Conservation (phyloP, 2,113 vertebrate genomes). For the Pollimyrus isidori region DNA sequence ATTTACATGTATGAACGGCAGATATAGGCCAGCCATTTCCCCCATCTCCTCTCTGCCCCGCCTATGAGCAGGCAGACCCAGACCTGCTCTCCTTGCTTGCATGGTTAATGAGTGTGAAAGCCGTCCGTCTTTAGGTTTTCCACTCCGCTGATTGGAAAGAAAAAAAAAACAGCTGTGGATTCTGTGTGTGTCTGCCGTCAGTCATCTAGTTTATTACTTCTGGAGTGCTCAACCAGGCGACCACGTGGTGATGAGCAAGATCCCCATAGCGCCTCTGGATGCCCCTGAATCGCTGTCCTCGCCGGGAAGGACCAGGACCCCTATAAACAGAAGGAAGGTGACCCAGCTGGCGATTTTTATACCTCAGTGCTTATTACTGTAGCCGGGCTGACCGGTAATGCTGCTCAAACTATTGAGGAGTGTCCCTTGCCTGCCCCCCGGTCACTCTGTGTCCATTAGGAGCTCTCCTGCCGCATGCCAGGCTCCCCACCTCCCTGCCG, state of each 20-base stretch:
- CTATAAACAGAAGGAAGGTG: neutral
- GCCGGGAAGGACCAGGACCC: neutral
- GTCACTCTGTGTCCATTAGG: neutral
- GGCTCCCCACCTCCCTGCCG: neutral
- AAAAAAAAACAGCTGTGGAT: neutral
- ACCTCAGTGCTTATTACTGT: neutral
- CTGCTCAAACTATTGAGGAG: too few species aligned
- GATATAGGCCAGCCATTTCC: neutral
- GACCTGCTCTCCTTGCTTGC: neutral
- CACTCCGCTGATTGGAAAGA: neutral
- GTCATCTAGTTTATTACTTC: neutral
- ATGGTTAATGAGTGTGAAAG: neutral
- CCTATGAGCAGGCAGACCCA: neutral
- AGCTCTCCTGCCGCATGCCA: neutral
- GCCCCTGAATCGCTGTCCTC: neutral
- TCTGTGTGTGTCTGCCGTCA: neutral
- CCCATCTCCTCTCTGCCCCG: neutral
- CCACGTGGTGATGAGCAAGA: neutral
- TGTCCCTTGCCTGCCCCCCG: neutral
- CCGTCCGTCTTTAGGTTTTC: neutral
- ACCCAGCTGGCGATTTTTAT: neutral
- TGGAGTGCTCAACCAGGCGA: neutral
- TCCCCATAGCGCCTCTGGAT: neutral
- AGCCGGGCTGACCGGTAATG: neutral
- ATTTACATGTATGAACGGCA: neutral